Base-by-base conservation (phyloP, 2,113 vertebrate genomes). In the Urocynchramus pylzowi region DNA sequence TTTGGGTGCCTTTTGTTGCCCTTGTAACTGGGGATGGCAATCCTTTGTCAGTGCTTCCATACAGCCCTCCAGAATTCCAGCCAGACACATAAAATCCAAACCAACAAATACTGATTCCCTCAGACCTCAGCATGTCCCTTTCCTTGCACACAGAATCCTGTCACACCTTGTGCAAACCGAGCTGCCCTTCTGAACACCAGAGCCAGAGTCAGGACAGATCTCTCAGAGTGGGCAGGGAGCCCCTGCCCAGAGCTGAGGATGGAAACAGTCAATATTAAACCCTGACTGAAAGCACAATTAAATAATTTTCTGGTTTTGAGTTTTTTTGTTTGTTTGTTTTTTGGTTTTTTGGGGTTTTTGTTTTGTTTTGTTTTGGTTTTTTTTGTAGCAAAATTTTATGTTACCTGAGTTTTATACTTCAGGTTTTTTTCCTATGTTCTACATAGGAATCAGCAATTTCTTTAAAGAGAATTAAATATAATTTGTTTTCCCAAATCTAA, bases 111-210 rank as follows among this genome's bases (percentile, higher is more conserved):
- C 23, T 4, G 42, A 26, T 33, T 75, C 13, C 52, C 41, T 56
- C 79, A 33, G 52, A 52, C 4, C 47, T 57, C 24, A 45, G 15
- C 20, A 64, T 2, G 16, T 5, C 26, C 33, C 56, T 47, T 6
- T 7, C 0, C 16, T 27, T 35, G 70, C 35, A 33, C 78, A 28
- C 23, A n/a, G 52, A 60, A 31, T 23, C 54, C 52, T 68, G 35
- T 18, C 59, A 33, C 16, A 20, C 35, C 59, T 54, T 2, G 45
- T 5, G 11, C 44, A 68, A 31, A 16, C 3, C 3, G 0, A 4
- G 16, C 31, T 5, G 23, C 31, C 6, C 33, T 12, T 31, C n/a
- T 21, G 15, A 37, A 7, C 0, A 1, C 4, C 44, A 37, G 3
- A 50, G 37, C 37, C 23, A 27, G 41, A 77, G 27, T 1, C 1